Base-by-base conservation (phyloP, 1,140 invertebrate genomes). In the Apis mellifera region DNA sequence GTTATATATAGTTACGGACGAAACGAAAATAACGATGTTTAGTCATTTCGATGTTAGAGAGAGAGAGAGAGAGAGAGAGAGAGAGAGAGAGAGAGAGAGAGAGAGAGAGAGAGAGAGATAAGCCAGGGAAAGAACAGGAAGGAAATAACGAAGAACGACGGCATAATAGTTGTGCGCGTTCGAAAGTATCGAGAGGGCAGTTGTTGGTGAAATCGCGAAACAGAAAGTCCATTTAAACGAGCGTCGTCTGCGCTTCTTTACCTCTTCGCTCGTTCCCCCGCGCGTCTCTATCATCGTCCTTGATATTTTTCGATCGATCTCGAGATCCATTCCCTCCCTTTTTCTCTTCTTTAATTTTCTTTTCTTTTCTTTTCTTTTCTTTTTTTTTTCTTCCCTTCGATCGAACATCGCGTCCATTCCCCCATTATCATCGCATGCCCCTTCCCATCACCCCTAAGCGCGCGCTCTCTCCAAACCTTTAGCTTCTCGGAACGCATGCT, bases 401-500 rank as follows among this genome's bases (percentile, higher is more conserved):
- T 68, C 66, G 42, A 70, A 9, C 69, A 13, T 19, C 50, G n/a
- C 32, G 19, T 15, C n/a, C 57, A 42, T 11, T 21, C 50, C 26
- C 42, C 32, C 23, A 19, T 48, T 12, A 21, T 13, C 17, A 15
- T 52, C 68, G 48, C 68, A 13, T 42, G 62, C 12, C 68, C 7
- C 13, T 2, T 50, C 19, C 11, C 52, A 9, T 70, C 21, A 17
- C n/a, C 23, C 83, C 71, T 23, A 81, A 42, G 26, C 26, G 23
- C 62, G 42, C 78, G 15, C 17, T 26, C n/a, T 55, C 21, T 17
- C 62, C 21, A 83, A 89, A 86, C 72, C 79, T 92, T 93, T 93
- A 93, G 82, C 85, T 90, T 87, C 88, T 88, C 86, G 93, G 93
- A 87, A 94, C 78, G 90, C 82, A 90, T 81, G 84, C 91, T 92